Base-by-base conservation (phyloP, 2,888 invertebrate genomes). In the Endotricha flammealis region DNA sequence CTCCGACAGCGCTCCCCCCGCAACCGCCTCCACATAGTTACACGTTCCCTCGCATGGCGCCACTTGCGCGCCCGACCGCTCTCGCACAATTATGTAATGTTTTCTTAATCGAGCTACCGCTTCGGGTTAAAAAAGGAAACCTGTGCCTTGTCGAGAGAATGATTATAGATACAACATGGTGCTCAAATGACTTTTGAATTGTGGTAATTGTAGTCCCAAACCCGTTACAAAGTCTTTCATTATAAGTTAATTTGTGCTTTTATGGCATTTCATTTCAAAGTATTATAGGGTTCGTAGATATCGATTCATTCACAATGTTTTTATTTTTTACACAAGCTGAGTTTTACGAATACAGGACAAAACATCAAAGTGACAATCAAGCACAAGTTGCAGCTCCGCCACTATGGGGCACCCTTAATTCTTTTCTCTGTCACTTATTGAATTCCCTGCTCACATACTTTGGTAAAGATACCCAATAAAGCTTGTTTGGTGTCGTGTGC, bases 31-130 rank as follows among this genome's bases (percentile, higher is more conserved):
- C 64, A 70, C 74, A 75, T 79, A 81, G 82, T 83, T 80, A 77
- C 77, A 79, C 74, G 77, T 78, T 74, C 55, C 54, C 67, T 73
- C 76, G 76, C 69, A 78, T 67, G 81, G 83, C 83, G 83, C 83
- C 79, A 83, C 85, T 82, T 74, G 77, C 76, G 73, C 76, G 61
- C 62, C 68, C 60, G 65, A 63, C 68, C 72, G 69, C 72, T 74
- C 68, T 75, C 71, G 66, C 70, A 80, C 76, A 82, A 81, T 83
- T 83, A 85, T 81, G 73, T 82, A 82, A 81, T 82, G 76, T 81
- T 83, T 83, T 82, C 77, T 79, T 82, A 80, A 81, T 82, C 74
- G 73, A 77, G 70, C 71, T 64, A 71, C 70, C 71, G 67, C 67
- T 69, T 64, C 60, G 58, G 57, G 55, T 70, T 71, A 66, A 74